Base-by-base conservation (phyloP, 2,797 vertebrate species). In the Melanotaenia boesemani region DNA sequence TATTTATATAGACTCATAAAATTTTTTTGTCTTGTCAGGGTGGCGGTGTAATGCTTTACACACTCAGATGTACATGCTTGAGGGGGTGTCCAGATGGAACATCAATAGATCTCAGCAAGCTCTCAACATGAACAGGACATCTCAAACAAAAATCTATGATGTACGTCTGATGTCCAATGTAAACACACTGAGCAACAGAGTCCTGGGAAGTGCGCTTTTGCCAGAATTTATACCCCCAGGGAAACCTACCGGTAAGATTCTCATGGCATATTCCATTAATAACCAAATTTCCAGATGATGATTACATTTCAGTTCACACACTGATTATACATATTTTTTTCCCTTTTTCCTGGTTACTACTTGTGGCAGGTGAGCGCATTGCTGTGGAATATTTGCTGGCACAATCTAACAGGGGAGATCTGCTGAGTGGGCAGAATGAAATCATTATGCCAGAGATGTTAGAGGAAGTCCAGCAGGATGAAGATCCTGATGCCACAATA, bases 161-260 rank as follows among this genome's bases (percentile, higher is more conserved):
- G n/a, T 63, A 2, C 61, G 18, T 1, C 15, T 48, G 61, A 66
- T 54, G 63, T 26, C 32, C 4, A 18, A 3, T 18, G 0, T 55
- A 1, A 66, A 66, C 10, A 34, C 1, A 13, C 32, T 66, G 3
- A 39, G 63, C 13, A 10, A 66, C 32, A 22, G 20, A 26, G 50
- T 66, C 7, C n/a, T 66, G 1, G 13, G 22, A 10, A 4, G 22
- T 18, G 8, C 48, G 5, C 48, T 55, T 8, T n/a, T 67, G 9
- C 52, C 50, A 15, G 64, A 67, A 3, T 67, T 67, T 5, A 7
- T 1, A 0, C 65, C 22, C 5, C 36, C 36, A 0, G 65, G 65
- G 0, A 67, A 13, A n/a, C 52, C 64, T 11, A 67, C 64, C 13
- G 36, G 64, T 67, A 56, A 67, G n/a, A n/a, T n/a, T n/a, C n/a